Conservation (phyloP, 2,113 vertebrate species). For the Chaetops frenatus region DNA sequence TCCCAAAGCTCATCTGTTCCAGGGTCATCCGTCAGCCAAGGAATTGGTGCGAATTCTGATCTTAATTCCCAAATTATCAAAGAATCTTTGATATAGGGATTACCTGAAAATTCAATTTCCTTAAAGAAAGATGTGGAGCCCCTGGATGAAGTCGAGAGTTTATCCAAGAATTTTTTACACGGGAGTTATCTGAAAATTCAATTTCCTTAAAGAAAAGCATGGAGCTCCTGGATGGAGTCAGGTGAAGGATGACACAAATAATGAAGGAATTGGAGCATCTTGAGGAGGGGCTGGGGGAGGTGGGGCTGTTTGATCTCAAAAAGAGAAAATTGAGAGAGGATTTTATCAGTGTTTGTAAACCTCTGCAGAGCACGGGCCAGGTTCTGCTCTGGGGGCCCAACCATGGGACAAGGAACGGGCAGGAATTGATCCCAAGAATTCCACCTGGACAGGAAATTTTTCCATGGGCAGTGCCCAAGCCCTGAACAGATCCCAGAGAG, state of each 20-base stretch:
- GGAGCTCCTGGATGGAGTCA: neutral
- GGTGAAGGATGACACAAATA: too few species aligned
- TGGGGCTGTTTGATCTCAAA: neutral
- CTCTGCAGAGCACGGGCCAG: rapidly evolving
- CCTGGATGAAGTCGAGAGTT: neutral
- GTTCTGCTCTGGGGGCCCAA: neutral
- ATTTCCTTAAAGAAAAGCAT: rapidly evolving
- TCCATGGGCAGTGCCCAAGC: neutral
- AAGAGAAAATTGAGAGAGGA: neutral
- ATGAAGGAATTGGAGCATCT: too few species aligned
- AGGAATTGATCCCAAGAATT: neutral
- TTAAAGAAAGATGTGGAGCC: rapidly evolving
- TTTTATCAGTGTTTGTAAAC: neutral
- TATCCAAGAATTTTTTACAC: neutral
- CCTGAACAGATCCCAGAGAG: neutral
- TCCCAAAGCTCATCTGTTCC: neutral
- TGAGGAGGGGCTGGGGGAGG: neutral
- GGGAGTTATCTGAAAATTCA: neutral
- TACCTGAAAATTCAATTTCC: neutral
- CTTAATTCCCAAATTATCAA: neutral
- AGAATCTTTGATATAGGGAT: neutral
- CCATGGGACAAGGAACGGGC: neutral
- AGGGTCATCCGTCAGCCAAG: rapidly evolving
- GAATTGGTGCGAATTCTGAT: neutral
- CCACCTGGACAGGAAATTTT: neutral